Percentiles rank a stretch among this genome's conserved stretches.
phyloP scores from a whole-genome alignment of 1,140 invertebrate genomes.

The Ganaspis sp. region DNA sequence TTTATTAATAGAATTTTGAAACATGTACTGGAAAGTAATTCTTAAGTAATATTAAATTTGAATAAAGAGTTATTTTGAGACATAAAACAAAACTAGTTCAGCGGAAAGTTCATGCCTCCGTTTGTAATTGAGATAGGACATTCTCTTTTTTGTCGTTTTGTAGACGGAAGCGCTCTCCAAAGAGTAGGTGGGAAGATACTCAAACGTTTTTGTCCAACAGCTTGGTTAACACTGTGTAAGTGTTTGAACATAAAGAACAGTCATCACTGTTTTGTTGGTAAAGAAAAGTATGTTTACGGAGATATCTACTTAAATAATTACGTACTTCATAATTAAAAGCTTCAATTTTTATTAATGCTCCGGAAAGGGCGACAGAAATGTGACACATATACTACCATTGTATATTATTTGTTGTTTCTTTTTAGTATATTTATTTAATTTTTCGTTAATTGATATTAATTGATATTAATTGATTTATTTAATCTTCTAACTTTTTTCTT shows the following conservation, averaged over 20 bases:
- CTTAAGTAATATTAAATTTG: not conserved
- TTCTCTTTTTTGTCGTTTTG: constrained; percentile 15
- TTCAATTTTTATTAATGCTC: not conserved
- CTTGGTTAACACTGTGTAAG: not conserved
- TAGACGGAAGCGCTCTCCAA: constrained; percentile 11
- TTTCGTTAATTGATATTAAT: no score
- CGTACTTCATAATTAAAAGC: not conserved
- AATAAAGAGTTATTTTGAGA: not conserved
- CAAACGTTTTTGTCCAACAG: constrained; percentile 27
- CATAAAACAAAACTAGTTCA: constrained; percentile 3
- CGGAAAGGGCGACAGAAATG: no score
- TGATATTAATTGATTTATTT: no score
- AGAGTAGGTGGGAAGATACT: constrained; percentile 24
- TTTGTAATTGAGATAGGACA: constrained; percentile 24
- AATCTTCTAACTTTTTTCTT: no score
- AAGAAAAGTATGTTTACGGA: not conserved
- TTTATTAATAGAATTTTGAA: no score
- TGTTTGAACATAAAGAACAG: constrained; percentile 1
- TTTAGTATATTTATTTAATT: no score
- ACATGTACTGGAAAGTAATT: not conserved
- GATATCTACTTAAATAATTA: not conserved
- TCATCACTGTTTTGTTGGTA: not conserved
- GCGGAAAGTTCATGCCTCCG: not conserved
- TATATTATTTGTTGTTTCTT: no score
- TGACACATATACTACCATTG: no score